A percentile compares a stretch with the other conserved stretches of the same genome.
Evolutionary conservation across 2,888 invertebrate species (phyloP).

Genomic region (Caenorhabditis sp.): DNA sequence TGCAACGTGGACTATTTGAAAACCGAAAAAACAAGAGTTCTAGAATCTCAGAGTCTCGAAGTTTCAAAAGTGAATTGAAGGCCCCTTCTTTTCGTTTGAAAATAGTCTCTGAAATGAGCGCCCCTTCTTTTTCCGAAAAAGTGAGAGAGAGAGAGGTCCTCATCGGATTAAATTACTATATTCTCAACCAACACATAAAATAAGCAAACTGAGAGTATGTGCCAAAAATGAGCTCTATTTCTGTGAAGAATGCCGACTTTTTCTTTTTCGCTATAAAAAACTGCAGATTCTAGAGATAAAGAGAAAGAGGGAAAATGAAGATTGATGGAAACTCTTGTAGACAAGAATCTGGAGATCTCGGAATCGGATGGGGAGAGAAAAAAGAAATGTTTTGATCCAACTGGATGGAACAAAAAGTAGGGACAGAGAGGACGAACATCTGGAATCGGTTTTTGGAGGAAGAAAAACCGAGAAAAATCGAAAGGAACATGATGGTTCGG

Average conservation of each 20-base stretch:
- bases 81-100: neutral
- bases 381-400: conserved; percentile 21
- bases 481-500: neutral
- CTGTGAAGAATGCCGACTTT: too few relatives aligned
- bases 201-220: conserved; percentile 1
- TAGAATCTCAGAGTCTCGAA: neutral
- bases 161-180: conserved; percentile 45
- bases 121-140: neutral
- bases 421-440: conserved; percentile 48
- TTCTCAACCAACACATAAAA: neutral
- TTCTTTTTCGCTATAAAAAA: too few relatives aligned
- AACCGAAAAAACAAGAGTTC: too few relatives aligned
- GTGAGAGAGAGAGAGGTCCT: conserved; percentile 19
- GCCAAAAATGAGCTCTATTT: conserved; percentile 19
- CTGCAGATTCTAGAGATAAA: neutral
- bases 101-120: conserved; percentile 8
- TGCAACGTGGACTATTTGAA: too few relatives aligned
- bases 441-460: conserved; percentile 46
- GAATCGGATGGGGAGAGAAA: neutral
- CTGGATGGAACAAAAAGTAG: neutral
- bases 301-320: conserved; percentile 34
- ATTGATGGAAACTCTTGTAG: conserved; percentile 26
- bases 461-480: neutral
- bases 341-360: neutral
- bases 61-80: conserved; percentile 7